phyloP scores from a whole-genome alignment of 1,140 invertebrate genomes.

The roundworm (Caenorhabditis elegans) region WBcel235 BX284602.5:11206001-11206500 shows the following conservation, averaged over 20 bases:
- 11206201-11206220: neutral
- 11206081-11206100: too few species aligned
- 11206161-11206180: neutral
- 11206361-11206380: too few species aligned
- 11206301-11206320: constrained; percentile 19
- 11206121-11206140: constrained; percentile 32
- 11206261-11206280: neutral
- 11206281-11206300: neutral
- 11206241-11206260: constrained; percentile 5
- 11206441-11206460: too few species aligned
- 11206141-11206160: constrained; percentile 12
- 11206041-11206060: constrained; percentile 10
- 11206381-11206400: too few species aligned
- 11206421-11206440: too few species aligned
- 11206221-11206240: neutral
- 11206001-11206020: neutral
- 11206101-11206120: constrained; percentile 15
- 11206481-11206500: too few species aligned
- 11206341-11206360: too few species aligned
- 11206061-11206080: neutral
- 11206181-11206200: neutral
- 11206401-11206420: too few species aligned
- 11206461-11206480: too few species aligned
- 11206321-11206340: neutral
- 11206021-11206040: neutral